Evolutionary conservation across 2,888 invertebrate genomes (phyloP).

Genomic region (Timema cristinae): DNA sequence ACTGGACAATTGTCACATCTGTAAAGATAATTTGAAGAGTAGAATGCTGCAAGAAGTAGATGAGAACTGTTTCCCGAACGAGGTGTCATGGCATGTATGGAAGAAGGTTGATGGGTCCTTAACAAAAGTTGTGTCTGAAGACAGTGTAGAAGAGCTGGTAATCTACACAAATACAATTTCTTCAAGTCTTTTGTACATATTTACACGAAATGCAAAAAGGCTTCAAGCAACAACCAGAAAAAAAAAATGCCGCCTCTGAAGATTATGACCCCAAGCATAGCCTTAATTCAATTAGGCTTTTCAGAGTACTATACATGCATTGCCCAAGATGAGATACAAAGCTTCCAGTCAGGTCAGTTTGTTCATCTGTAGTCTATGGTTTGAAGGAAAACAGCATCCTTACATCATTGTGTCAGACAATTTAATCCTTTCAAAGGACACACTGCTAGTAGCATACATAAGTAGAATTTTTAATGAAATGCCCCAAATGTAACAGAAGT

Average conservation of each 20-base stretch:
- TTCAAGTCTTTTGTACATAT: neutral
- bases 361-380: slow-evolving; percentile 9
- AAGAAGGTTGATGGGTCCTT: neutral
- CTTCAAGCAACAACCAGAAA: no score
- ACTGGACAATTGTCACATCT: neutral
- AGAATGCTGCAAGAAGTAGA: neutral
- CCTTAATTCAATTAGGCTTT: slow-evolving; percentile 18
- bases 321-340: slow-evolving; percentile 20
- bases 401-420: slow-evolving; percentile 15
- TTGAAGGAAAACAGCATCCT: neutral
- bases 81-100: neutral
- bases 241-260: no score
- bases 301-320: slow-evolving; percentile 19
- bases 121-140: neutral
- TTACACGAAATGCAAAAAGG: neutral
- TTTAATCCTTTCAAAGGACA: slow-evolving; percentile 8
- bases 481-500: slow-evolving; percentile 9
- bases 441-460: slow-evolving; percentile 13
- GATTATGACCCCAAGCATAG: neutral
- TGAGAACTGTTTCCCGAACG: neutral
- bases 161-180: neutral
- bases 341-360: no score
- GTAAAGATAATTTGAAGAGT: neutral
- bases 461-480: neutral
- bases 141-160: neutral